These are phyloP conservation scores for Tribolium freemani DNA, from an alignment of 2,888 invertebrate genomes.

Conservation along the genomic window DNA sequence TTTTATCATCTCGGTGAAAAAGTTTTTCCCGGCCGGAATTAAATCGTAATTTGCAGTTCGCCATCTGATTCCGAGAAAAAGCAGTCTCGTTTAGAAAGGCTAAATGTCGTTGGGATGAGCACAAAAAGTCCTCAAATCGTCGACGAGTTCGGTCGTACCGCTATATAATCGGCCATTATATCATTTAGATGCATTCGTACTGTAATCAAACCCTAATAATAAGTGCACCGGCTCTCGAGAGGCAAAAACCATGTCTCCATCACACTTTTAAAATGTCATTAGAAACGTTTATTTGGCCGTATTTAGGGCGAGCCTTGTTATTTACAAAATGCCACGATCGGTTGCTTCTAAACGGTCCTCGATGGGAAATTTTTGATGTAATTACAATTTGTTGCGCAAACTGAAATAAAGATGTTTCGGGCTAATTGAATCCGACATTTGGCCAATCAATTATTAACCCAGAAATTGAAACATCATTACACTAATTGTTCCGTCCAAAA, in stretches of 20 bases:
- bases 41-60: background rate
- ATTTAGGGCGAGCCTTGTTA: constrained; percentile 51
- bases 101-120: constrained; percentile 32
- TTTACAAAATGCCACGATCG: constrained; percentile 48
- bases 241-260: constrained; percentile 51
- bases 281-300: constrained; percentile 53
- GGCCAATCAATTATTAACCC: background rate
- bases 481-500: background rate
- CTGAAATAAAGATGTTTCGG: background rate
- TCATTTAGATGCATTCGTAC: constrained; percentile 51
- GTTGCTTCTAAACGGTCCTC: constrained; percentile 18
- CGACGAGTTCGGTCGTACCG: constrained; percentile 33
- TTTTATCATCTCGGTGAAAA: background rate
- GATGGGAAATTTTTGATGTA: constrained; percentile 7
- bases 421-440: background rate
- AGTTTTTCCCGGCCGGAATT: background rate
- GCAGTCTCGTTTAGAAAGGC: constrained; percentile 28
- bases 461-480: background rate
- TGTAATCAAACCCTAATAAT: constrained; percentile 54
- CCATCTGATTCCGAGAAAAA: constrained; percentile 37
- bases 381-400: background rate
- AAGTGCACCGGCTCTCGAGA: constrained; percentile 41
- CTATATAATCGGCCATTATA: constrained; percentile 49
- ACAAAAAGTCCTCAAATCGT: constrained; percentile 32
- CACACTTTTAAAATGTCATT: constrained; percentile 60